Evolutionary conservation across 2,888 invertebrate genomes (phyloP), one percentile per base, ranked within the genome.

Genomic region (Deilephila elpenor): DNA sequence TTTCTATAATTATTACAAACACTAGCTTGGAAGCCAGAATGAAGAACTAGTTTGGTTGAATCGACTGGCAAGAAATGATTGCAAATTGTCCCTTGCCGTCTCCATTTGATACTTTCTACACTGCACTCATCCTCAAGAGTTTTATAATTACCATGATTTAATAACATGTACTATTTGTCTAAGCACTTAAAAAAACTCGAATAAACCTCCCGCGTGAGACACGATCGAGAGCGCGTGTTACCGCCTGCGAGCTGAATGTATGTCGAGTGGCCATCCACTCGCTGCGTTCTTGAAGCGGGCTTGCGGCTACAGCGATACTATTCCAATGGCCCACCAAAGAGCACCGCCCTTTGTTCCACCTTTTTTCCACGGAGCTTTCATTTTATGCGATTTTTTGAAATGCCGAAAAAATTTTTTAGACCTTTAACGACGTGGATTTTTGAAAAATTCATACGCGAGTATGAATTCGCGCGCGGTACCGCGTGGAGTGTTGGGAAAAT

Each of bases 241-340:
- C 34, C 59, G 44, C 34, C 25, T 32, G 29, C 70, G 75, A 78
- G 74, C 79, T 79, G 84, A 82, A 88, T 87, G 80, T 88, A 82
- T 88, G 88, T 88, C 88, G 87, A 87, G 87, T 82, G 78, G 79
- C 74, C 78, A 75, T 76, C 81, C 84, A 83, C 85, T 87, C 80
- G 64, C 79, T 78, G 78, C 76, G 78, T 80, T 75, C 79, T 77
- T 78, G 79, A 76, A 75, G 75, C 80, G 17, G 51, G 67, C 25
- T 51, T 37, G 67, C 67, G 79, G 76, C 73, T 75, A 74, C 75
- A 78, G 75, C 86, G 84, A 86, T 87, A 88, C 86, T 83, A 81
- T 86, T 84, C 82, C 84, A 80, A 87, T 87, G 83, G 83, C 75
- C 82, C 82, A 78, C 81, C 79, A 79, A 80, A 84, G 86, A 84